Base-by-base conservation (phyloP, 2,888 invertebrate genomes). In the Caradrina kadenii region DNA sequence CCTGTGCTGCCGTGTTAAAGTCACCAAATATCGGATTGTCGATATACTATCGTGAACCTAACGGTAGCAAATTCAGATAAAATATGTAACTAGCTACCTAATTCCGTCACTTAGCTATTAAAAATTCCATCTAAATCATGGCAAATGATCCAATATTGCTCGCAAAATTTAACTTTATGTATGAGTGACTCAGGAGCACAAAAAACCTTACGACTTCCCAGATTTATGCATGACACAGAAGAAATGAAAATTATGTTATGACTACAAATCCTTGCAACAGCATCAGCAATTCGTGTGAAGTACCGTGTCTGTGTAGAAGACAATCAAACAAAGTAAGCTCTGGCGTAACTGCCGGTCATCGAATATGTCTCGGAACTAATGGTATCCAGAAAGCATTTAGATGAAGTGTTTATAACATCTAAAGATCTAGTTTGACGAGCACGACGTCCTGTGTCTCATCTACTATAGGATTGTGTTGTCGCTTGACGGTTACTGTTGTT, bases 371-470 rank as follows among this genome's bases (percentile, higher is more conserved):
- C 63, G 56, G 31, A 76, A 71, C 77, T 50, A 76, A 80, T 78
- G 42, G 49, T 63, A 76, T 71, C 71, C 71, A 63, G 60, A 66
- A 69, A 76, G 13, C 66, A 63, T 76, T 66, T 21, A 10, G 48
- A 76, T 80, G 64, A 77, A 76, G 70, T 70, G 65, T 60, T 80
- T 71, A 71, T 21, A 71, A 80, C 71, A 76, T 80, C 77, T 76
- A 78, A 77, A 76, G 77, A 78, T 80, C 56, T 71, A 52, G 45
- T 66, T 76, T 78, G 66, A 76, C 56, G 56, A 80, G 71, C 77
- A 63, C 63, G 10, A 71, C 77, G 65, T 76, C 77, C 81, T 80
- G 81, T 21, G 49, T 26, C 45, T 62, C 49, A 49, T 53, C 48
- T 54, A 19, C 22, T 50, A 55, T 50, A 35, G 48, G 31, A 59